Base-by-base conservation (phyloP, 2,797 vertebrate genomes). In the Tachyglossus aculeatus region DNA sequence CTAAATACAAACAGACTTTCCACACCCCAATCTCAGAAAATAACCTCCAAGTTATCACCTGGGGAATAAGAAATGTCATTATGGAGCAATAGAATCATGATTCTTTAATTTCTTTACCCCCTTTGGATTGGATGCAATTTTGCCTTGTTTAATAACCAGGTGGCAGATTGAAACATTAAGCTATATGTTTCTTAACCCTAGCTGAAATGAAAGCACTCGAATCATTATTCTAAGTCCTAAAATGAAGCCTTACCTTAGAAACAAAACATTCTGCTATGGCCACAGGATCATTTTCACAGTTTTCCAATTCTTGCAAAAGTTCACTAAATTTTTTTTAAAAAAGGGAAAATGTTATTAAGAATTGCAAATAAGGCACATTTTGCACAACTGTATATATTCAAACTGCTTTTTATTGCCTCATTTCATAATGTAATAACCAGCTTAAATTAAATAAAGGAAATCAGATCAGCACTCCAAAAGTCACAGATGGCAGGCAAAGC, bases 181-280 rank as follows among this genome's bases (percentile, higher is more conserved):
- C 15, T 7, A 11, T 4, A 3, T 4, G 11, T 18, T 19, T 32
- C 24, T 12, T 32, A 50, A 40, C 10, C 29, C 19, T 3, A 2
- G 9, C 15, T 52, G 43, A 36, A 25, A 37, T 34, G 14, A 45
- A 72, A 68, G 47, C 29, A 48, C 13, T 55, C 6, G 3, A 2
- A 27, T 12, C 7, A 41, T 21, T 32, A n/a, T 25, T 2, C 21
- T 51, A 37, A 9, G 25, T 31, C 56, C 47, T 31, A 7, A 16
- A 33, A 31, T 5, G 31, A n/a, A 27, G 27, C 47, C 90, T 94
- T 94, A 99, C 98, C 96, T 99, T 99, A 77, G 95, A 96, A 78
- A 99, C 98, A 70, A 99, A 99, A 84, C 98, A 98, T 80, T 98
- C 96, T 11, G 97, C 98, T 74, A 99, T 99, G 85, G 96, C 96